Evolutionary conservation across 2,113 vertebrate genomes (phyloP).

Genomic region (Melanotaenia duboulayi): DNA sequence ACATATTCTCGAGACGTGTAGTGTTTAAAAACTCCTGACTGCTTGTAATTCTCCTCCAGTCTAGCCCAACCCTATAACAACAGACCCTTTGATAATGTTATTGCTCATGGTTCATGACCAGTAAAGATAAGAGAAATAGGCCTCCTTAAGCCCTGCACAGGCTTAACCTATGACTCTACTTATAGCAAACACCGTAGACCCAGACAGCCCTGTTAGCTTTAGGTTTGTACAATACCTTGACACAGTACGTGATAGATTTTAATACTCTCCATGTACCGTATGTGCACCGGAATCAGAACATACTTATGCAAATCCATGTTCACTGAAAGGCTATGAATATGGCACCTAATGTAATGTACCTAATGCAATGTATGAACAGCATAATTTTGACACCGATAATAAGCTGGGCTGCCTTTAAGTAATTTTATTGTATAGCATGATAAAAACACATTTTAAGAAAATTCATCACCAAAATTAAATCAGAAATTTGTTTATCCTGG

Average conservation of each 20-base stretch:
- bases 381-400: too few relatives aligned
- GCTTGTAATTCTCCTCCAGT: constrained; percentile 77
- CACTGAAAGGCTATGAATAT: background rate
- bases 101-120: constrained; percentile 82
- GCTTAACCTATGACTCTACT: constrained; percentile 85
- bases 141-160: constrained; percentile 80
- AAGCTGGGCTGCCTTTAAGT: too few relatives aligned
- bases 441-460: too few relatives aligned
- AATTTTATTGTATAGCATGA: too few relatives aligned
- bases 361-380: too few relatives aligned
- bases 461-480: too few relatives aligned
- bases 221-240: constrained; percentile 62
- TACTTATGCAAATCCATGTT: constrained; percentile 11
- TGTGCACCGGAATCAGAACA: constrained; percentile 26
- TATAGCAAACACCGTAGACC: constrained; percentile 72
- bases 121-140: constrained; percentile 84
- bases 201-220: constrained; percentile 64
- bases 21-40: constrained; percentile 78
- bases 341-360: too few relatives aligned
- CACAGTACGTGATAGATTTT: constrained; percentile 55
- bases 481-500: too few relatives aligned
- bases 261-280: constrained; percentile 40
- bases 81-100: constrained; percentile 83
- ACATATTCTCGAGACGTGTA: constrained; percentile 65
- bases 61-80: constrained; percentile 74